Evolutionary conservation across 2,888 invertebrate genomes (phyloP), one percentile per base, ranked within the genome.

Genomic region (Acronicta aceris): DNA sequence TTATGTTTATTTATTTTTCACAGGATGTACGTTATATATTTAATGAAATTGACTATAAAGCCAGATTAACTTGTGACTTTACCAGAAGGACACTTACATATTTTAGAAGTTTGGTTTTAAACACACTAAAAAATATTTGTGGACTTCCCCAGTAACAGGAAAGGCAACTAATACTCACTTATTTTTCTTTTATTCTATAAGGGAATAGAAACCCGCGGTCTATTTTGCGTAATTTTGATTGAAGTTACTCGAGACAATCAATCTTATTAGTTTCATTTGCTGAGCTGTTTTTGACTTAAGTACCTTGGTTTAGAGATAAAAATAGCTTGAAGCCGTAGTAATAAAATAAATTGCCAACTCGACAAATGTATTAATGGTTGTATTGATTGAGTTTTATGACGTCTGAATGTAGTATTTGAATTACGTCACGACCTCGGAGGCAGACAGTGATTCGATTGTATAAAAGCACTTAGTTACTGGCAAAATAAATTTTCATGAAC

Each of bases 361-460:
- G 75, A 64, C 80, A 75, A 78, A 77, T 79, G 59, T 73, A 77
- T 77, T 79, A 79, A 77, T 71, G 73, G 69, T 66, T 74, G 54
- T 78, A 77, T 78, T 78, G 80, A 79, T 79, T 79, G 75, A 75
- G 75, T 71, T 77, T 78, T 78, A 79, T 73, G 73, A 79, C 66
- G 53, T 51, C 66, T 71, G 59, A 58, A 59, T 62, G 62, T 59
- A 60, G 58, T 65, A 63, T 73, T 65, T 64, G 77, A 60, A 61
- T 70, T 52, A 59, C 53, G 58, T 72, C 69, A 65, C 65, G 53
- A 61, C 25, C 43, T 56, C 25, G 27, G 48, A 59, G 56, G 53
- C n/a, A 17, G 53, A 69, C 64, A 33, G 47, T 49, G 67, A 70
- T 61, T 67, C 49, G 54, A 73, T 67, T 57, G 50, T 53, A 52